Conservation (phyloP, 1,140 invertebrate genomes). For the Archivesica marissinica region DNA sequence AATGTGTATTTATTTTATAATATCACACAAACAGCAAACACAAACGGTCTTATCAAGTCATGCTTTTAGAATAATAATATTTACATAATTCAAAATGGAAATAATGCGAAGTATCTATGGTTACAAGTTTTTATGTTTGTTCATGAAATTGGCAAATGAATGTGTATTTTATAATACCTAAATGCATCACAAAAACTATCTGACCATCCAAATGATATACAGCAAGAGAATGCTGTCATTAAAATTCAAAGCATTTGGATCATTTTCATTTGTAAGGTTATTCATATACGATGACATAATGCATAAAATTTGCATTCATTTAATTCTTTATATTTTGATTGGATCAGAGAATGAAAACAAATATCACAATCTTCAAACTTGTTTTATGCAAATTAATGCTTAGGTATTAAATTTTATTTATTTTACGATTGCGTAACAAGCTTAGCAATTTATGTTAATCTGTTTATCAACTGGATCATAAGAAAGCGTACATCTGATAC, state of each 20-base stretch:
- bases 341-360: background rate
- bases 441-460: too few relatives aligned
- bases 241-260: slow-evolving; percentile 40
- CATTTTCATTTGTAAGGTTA: slow-evolving; percentile 23
- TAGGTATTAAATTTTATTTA: too few relatives aligned
- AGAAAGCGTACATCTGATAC: too few relatives aligned
- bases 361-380: background rate
- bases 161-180: slow-evolving; percentile 12
- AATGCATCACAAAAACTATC: slow-evolving; percentile 7
- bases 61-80: background rate
- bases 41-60: background rate
- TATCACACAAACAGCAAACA: slow-evolving; percentile 46
- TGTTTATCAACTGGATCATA: too few relatives aligned
- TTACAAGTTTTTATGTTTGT: slow-evolving; percentile 16
- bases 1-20: slow-evolving; percentile 57
- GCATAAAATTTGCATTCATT: slow-evolving; percentile 54
- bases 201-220: slow-evolving; percentile 11
- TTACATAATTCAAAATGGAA: slow-evolving; percentile 39
- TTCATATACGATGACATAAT: slow-evolving; percentile 33
- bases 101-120: slow-evolving; percentile 35
- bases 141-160: slow-evolving; percentile 31
- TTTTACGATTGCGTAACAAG: too few relatives aligned
- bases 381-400: too few relatives aligned
- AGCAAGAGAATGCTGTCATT: background rate
- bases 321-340: slow-evolving; percentile 36